Conservation (phyloP, 1,140 invertebrate species). For the Melipona quadrifasciata region DNA sequence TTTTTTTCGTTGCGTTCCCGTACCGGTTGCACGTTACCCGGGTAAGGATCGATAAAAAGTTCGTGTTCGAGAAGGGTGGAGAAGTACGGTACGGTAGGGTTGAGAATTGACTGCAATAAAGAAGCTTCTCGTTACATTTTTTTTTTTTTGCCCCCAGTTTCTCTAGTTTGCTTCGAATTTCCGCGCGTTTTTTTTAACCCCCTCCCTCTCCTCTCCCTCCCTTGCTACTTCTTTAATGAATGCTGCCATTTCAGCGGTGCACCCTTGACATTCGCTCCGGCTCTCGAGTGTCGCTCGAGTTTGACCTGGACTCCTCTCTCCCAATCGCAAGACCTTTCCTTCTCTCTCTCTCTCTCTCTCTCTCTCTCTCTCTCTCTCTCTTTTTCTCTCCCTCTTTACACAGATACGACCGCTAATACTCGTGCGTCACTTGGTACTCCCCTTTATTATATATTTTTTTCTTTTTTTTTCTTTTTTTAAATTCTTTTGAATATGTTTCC, state of each 20-base stretch:
- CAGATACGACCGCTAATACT: neutral
- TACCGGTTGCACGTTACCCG: neutral
- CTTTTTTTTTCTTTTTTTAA: neutral
- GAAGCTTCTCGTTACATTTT: neutral
- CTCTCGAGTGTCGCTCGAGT: constrained; percentile 20
- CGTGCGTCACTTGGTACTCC: neutral
- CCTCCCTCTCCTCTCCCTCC: no score
- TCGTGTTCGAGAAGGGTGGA: neutral
- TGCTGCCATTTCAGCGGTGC: neutral
- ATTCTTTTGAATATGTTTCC: constrained; percentile 21
- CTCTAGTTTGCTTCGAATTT: neutral
- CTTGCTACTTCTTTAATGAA: neutral
- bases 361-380: neutral
- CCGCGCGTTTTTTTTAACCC: neutral
- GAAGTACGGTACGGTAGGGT: no score
- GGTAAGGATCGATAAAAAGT: neutral
- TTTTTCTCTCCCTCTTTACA: neutral
- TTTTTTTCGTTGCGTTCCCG: neutral
- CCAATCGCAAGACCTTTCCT: neutral
- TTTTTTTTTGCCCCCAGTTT: neutral
- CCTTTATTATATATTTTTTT: neutral
- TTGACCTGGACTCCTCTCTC: constrained; percentile 43
- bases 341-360: neutral
- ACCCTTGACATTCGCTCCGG: neutral
- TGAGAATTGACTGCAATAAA: constrained; percentile 21